phyloP scores from a whole-genome alignment of 2,113 vertebrate genomes.

The Phyllopteryx taeniolatus region DNA sequence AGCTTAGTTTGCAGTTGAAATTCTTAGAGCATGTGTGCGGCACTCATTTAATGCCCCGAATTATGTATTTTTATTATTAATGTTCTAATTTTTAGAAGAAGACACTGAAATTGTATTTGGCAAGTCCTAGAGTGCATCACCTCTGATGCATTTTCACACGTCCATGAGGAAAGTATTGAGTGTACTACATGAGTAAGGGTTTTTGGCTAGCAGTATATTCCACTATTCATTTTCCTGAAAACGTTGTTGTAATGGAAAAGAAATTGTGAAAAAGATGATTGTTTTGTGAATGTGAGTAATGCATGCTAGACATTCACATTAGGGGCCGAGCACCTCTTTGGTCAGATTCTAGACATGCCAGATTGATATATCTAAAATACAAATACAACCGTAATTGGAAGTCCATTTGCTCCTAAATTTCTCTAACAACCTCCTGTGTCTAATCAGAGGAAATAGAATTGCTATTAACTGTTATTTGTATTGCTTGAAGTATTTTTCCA shows the following conservation, averaged over 20 bases:
- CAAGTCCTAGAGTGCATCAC: no score
- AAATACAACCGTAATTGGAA: neutral
- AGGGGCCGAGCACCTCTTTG: neutral
- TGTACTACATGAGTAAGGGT: neutral
- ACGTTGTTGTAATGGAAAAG: neutral
- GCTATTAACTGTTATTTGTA: constrained; percentile 17
- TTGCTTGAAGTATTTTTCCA: constrained; percentile 13
- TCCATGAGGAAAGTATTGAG: no score
- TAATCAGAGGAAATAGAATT: constrained; percentile 8
- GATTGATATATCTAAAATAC: neutral
- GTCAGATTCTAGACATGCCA: neutral
- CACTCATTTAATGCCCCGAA: neutral
- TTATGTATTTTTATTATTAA: neutral
- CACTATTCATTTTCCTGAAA: neutral
- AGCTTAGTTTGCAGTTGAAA: neutral
- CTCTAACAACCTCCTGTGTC: neutral
- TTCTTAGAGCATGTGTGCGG: neutral
- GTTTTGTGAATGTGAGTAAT: neutral
- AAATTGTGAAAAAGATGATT: neutral
- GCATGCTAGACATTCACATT: neutral
- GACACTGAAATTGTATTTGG: neutral
- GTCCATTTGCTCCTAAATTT: constrained; percentile 16
- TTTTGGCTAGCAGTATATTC: neutral
- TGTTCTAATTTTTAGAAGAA: neutral
- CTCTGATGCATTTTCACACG: no score